Evolutionary conservation across 2,113 vertebrate genomes (phyloP), one percentile per base, ranked within the genome.

Genomic region (Mus pahari): DNA sequence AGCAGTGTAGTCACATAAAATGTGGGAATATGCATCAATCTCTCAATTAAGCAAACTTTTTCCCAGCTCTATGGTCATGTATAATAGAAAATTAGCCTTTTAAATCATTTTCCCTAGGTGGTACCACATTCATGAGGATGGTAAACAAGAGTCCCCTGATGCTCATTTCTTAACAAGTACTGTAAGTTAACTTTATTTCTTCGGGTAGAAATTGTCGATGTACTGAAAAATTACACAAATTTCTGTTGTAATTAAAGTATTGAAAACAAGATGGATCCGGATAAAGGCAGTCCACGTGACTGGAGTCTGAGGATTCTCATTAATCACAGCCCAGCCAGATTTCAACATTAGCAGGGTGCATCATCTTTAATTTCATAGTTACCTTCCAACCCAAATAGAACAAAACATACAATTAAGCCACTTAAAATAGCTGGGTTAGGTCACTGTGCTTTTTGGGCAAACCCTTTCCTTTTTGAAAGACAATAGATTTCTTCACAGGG

Each of bases 351-450:
- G 74, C 82, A 96, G 94, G 95, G 94, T 89, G 95, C 94, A 95
- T 97, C 95, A 97, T 97, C 95, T 97, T 97, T 98, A 98, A 97
- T 97, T 97, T 98, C 97, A 96, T 97, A 96, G 96, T 97, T 97
- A 97, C 96, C 55, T 73, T 97, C 96, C 89, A 97, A 97, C 94
- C 94, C 91, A 98, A 98, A 97, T 94, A 97, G 96, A 96, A 96
- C 91, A 97, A 96, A 97, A 97, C 97, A 97, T 95, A 90, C 91
- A 96, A 97, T 97, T 97, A 97, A 96, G 86, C 89, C 70, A 95
- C 96, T 97, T 97, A 88, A 97, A 97, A 95, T 96, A 92, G 91
- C 93, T 96, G 74, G 64, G 96, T 98, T 97, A 97, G 96, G 96
- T 97, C 95, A 98, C 17, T 96, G 95, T 60, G 12, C 91, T 96